Conservation (phyloP, 2,888 invertebrate species). For the Harpagoxenus sublaevis region DNA sequence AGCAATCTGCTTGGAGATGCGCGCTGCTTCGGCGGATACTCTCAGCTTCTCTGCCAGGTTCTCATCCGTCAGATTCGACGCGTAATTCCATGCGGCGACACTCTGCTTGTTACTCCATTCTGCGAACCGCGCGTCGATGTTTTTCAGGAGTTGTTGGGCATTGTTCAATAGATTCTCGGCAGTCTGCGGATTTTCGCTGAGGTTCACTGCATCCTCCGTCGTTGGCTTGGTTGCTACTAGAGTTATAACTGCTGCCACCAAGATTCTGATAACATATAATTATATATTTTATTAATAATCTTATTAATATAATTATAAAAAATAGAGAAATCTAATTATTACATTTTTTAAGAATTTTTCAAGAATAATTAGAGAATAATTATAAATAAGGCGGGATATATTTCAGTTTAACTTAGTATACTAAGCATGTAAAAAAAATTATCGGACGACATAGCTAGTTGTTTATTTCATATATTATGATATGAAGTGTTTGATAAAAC, state of each 20-base stretch:
- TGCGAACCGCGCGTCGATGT: constrained; percentile 89
- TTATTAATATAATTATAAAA: constrained; percentile 10
- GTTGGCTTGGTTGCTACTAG: constrained; percentile 49
- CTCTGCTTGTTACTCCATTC: constrained; percentile 88
- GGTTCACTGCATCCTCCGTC: background rate
- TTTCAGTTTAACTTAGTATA: background rate
- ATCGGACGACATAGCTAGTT: background rate
- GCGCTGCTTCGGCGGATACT: constrained; percentile 85
- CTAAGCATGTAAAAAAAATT: background rate
- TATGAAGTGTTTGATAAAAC: background rate
- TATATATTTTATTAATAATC: constrained; percentile 12
- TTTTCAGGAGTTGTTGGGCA: constrained; percentile 89
- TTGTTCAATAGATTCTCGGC: constrained; percentile 83
- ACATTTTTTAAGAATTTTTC: constrained; percentile 15
- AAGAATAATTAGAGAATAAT: constrained; percentile 6
- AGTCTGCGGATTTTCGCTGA: background rate
- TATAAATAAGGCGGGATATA: background rate
- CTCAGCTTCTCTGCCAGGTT: constrained; percentile 88
- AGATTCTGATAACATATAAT: constrained; percentile 45
- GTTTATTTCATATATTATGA: background rate
- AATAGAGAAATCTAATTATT: background rate
- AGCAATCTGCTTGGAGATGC: constrained; percentile 90
- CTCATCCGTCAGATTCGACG: constrained; percentile 91
- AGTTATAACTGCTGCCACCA: constrained; percentile 52
- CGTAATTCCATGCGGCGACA: constrained; percentile 91